Conservation (phyloP, 2,113 vertebrate genomes). For the Herpetotheres cachinnans region DNA sequence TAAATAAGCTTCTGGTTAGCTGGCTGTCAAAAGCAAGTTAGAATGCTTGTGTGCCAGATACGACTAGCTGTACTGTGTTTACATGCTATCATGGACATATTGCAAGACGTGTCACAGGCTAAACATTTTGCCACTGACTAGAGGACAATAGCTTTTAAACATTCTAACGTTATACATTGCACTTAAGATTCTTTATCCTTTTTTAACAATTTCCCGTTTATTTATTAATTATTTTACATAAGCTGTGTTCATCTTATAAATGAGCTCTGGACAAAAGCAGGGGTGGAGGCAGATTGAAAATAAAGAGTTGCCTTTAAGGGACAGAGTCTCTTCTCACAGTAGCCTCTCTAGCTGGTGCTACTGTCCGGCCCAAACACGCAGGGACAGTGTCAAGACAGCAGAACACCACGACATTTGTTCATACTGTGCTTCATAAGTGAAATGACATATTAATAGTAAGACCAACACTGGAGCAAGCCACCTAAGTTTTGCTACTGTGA, state of each 20-base stretch:
- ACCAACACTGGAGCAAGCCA: neutral
- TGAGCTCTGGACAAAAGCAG: neutral
- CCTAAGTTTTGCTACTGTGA: neutral
- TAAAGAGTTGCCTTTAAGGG: neutral
- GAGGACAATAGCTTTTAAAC: neutral
- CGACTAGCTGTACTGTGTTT: constrained; percentile 16
- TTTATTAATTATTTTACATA: neutral
- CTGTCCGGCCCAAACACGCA: neutral
- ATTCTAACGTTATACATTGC: neutral
- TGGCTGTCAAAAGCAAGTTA: constrained; percentile 58
- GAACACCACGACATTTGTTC: neutral
- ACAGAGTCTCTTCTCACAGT: neutral
- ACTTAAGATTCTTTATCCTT: neutral
- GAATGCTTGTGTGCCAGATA: constrained; percentile 30
- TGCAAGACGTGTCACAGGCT: constrained; percentile 27
- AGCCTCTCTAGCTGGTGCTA: neutral
- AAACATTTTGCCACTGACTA: constrained; percentile 14
- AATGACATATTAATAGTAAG: neutral
- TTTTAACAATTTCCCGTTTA: neutral
- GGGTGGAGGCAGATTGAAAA: neutral
- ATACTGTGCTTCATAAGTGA: neutral
- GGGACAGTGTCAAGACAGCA: neutral
- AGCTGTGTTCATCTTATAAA: neutral
- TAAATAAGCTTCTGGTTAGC: constrained; percentile 64
- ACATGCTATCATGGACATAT: neutral